phyloP scores from a whole-genome alignment of 1,140 invertebrate genomes.

The Rhopalosiphum padi region DNA sequence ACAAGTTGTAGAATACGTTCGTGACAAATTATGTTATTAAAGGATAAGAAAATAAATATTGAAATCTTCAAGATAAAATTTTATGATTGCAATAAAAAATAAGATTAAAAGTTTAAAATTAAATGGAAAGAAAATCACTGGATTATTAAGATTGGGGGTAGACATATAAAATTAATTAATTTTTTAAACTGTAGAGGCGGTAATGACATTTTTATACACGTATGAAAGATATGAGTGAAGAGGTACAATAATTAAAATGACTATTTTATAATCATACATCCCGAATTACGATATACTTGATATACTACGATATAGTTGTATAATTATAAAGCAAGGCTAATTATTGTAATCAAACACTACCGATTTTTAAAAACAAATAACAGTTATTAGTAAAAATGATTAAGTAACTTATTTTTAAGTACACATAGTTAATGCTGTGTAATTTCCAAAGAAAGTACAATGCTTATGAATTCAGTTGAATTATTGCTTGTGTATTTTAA shows the following conservation, averaged over 20 bases:
- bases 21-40: neutral
- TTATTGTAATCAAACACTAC: neutral
- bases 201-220: neutral
- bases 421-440: neutral
- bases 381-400: neutral
- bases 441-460: neutral
- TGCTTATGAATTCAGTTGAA: neutral
- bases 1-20: neutral
- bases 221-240: neutral
- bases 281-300: too few relatives aligned
- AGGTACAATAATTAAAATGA: neutral
- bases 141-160: neutral
- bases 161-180: neutral
- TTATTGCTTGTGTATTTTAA: neutral
- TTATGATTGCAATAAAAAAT: neutral
- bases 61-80: neutral
- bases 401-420: neutral
- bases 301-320: too few relatives aligned
- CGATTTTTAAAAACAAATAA: neutral
- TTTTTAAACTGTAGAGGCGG: neutral
- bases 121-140: neutral
- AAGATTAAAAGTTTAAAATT: neutral
- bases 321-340: neutral
- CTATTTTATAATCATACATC: neutral
- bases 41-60: constrained; percentile 17